Evolutionary conservation across 2,113 vertebrate genomes (phyloP), one percentile per base, ranked within the genome.

Genomic region (Cynocephalus volans): DNA sequence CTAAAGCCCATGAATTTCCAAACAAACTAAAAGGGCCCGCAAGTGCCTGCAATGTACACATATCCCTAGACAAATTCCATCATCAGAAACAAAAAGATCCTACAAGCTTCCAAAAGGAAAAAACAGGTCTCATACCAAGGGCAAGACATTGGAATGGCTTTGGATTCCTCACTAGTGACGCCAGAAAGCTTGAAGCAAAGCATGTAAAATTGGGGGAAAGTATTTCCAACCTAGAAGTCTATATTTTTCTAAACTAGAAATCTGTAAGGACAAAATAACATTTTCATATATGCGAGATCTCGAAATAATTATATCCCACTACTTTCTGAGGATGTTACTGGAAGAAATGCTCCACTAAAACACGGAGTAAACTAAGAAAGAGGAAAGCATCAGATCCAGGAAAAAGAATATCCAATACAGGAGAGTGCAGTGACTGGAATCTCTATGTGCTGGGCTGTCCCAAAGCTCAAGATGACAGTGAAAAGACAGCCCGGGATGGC

Each of bases 71-170:
- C 33, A 88, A 60, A 88, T 62, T 76, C 52, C 70, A 69, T 83
- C 62, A 77, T 50, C 52, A 41, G 77, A 93, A 69, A 84, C 62
- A 92, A 77, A 73, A 92, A 88, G 50, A 88, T 41, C 52, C 70
- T 54, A 75, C 31, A 67, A 67, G 31, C 52, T 92, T 48, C 60
- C 58, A 82, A 56, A 56, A 88, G 52, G 31, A 8, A 67, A 93
- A 88, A 70, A n/a, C 26, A 28, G 31, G 50, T 56, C 95, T 92
- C 83, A 48, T 19, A 54, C 36, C 65, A 86, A 86, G 62, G 62
- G 18, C 69, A 67, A 8, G 6, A 67, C 17, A 48, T 56, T 21
- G 31, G 31, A 75, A 70, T 23, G 6, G 31, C 15, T 81, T 75
- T 50, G 9, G 31, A 21, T 60, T 87, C 80, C 56, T 81, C 65